Base-by-base conservation (phyloP, 2,888 invertebrate species). In the Hofmannophila pseudospretella region DNA sequence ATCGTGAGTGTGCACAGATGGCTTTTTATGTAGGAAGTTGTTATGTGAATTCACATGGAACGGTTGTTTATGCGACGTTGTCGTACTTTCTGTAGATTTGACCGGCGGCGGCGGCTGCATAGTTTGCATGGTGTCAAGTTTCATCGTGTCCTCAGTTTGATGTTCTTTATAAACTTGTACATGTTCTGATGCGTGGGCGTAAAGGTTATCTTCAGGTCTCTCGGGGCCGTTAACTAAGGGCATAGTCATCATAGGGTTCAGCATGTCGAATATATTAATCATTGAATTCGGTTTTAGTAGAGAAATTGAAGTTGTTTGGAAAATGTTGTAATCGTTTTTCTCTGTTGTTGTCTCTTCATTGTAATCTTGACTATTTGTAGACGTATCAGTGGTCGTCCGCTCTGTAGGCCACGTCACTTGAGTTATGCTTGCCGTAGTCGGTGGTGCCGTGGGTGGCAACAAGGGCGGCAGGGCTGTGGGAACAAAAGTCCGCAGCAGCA, bases 61-160 rank as follows among this genome's bases (percentile, higher is more conserved):
- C n/a, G 52, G 55, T 45, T 63, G 58, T 36, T 60, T 64, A 13
- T 62, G 48, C 20, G 57, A 32, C 22, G 44, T 32, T 32, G 58
- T 60, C 22, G 68, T 51, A 41, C 46, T 70, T 47, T 75, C 74
- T 31, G 57, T 42, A 25, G 44, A 34, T 45, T 60, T 58, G 1
- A 74, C 63, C 20, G 90, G 89, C 20, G 90, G 89, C 2, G 90
- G 89, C 2, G 90, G 89, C 49, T 88, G 88, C 89, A 90, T 88
- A n/a, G 88, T 89, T 69, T 90, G 89, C 89, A 90, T 89, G 8
- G 80, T 79, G 59, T 88, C 76, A 42, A 89, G 58, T 53, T 75
- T 58, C n/a, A 47, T 32, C n/a, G 45, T 44, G 29, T 74, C 69
- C 41, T 73, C 67, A 3, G 61, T 54, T 22, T 51, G 49, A 12